Conservation (phyloP, 2,888 invertebrate genomes). For the Brenthis hecate region DNA sequence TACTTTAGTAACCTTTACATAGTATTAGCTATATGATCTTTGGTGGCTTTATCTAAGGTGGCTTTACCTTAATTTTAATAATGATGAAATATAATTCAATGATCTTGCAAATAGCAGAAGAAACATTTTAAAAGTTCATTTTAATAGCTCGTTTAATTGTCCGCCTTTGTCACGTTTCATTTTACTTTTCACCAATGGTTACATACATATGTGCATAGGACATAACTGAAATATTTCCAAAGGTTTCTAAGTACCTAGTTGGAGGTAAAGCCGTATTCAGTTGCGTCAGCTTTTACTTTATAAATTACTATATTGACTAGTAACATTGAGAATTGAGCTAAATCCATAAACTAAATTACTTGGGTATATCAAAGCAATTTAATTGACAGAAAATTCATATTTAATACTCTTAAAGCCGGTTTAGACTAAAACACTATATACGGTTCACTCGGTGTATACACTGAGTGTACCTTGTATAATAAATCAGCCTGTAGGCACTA, state of each 20-base stretch:
- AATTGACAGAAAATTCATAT: neutral
- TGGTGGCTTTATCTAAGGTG: too few relatives aligned
- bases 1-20: too few relatives aligned
- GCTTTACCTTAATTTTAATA: too few relatives aligned
- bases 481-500: neutral
- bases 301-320: constrained; percentile 6
- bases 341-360: too few relatives aligned
- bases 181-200: constrained; percentile 21
- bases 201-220: constrained; percentile 3
- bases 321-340: constrained; percentile 13
- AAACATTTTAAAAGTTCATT: constrained; percentile 7
- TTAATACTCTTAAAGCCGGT: neutral
- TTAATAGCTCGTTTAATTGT: constrained; percentile 7
- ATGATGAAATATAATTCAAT: neutral
- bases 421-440: too few relatives aligned
- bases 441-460: too few relatives aligned
- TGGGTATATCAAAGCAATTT: neutral
- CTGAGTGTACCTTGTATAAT: too few relatives aligned
- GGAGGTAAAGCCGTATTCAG: constrained; percentile 26
- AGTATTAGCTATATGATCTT: too few relatives aligned
- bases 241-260: constrained; percentile 34
- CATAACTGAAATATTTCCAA: constrained; percentile 28
- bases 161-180: constrained; percentile 21
- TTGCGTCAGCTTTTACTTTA: constrained; percentile 25
- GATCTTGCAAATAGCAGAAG: neutral